A percentile compares a stretch with the other conserved stretches of the same genome.
Conservation (phyloP, 2,797 vertebrate genomes). For the Megalops cyprinoides region DNA sequence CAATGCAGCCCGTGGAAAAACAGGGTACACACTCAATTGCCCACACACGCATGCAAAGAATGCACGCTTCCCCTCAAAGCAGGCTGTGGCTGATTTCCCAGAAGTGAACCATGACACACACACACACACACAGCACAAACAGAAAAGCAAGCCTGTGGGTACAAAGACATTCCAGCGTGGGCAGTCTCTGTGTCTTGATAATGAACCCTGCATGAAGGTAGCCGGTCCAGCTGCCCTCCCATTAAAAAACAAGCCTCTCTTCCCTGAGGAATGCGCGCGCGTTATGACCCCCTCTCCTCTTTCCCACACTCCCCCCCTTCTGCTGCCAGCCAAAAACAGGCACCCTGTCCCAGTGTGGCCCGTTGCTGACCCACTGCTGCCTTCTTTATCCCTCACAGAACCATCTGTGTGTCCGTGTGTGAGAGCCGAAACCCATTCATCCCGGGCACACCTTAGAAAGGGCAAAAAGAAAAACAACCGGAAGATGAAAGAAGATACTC, state of each 20-base stretch:
- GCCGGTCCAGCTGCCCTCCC: slow-evolving; percentile 50
- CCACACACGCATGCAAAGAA: not conserved
- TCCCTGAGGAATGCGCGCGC: slow-evolving; percentile 67
- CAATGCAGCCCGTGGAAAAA: not conserved
- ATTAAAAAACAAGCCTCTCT: slow-evolving; percentile 47
- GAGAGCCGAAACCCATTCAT: slow-evolving; percentile 38
- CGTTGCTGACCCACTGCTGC: slow-evolving; percentile 36
- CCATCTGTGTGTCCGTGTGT: slow-evolving; percentile 63
- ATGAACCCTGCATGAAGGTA: slow-evolving; percentile 34
- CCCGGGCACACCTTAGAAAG: slow-evolving; percentile 45
- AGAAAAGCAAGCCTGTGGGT: not conserved
- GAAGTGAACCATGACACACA: not conserved
- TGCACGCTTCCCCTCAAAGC: not conserved
- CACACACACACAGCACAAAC: not conserved
- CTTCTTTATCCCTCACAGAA: slow-evolving; percentile 61
- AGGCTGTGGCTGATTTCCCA: not conserved
- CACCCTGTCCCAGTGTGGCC: slow-evolving; percentile 55
- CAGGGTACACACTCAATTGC: not conserved
- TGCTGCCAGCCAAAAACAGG: slow-evolving; percentile 71
- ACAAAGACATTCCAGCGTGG: slow-evolving; percentile 49
- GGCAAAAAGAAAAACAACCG: not conserved
- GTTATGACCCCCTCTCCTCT: slow-evolving; percentile 52
- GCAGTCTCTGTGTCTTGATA: slow-evolving; percentile 50
- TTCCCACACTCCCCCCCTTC: slow-evolving; percentile 77
- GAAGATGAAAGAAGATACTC: not conserved